Conservation (phyloP, 2,888 invertebrate genomes). For the Heterodera filipjevi region DNA sequence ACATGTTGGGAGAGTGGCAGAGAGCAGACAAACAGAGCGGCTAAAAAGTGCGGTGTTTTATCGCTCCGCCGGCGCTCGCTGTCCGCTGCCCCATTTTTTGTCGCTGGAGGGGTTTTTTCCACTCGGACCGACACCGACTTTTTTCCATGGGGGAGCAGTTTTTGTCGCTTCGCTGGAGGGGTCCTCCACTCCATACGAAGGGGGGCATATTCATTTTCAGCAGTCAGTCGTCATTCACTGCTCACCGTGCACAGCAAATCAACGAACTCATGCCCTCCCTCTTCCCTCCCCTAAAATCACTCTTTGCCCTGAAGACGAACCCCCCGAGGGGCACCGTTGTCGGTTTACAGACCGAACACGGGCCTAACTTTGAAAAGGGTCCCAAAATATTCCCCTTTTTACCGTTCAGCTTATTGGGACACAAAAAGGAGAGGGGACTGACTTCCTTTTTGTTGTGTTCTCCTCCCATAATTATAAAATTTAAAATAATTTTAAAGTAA, state of each 20-base stretch:
- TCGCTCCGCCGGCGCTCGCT: not conserved
- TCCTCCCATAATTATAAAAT: no score
- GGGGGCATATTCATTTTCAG: slow-evolving; percentile 6
- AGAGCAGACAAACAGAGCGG: not conserved
- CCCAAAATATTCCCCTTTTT: no score
- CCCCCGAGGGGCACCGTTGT: not conserved
- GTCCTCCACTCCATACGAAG: not conserved
- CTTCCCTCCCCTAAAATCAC: not conserved
- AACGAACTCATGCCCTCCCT: slow-evolving; percentile 1
- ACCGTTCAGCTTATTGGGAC: no score
- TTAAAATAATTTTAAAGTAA: no score
- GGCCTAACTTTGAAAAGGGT: no score
- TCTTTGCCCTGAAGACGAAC: not conserved
- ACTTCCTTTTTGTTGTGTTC: no score
- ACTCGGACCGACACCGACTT: not conserved
- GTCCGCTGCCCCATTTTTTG: slow-evolving; percentile 3
- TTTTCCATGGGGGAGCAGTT: not conserved
- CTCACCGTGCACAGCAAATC: not conserved
- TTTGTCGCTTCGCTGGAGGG: slow-evolving; percentile 9
- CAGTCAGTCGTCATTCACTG: not conserved
- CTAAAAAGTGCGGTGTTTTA: not conserved
- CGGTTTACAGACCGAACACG: not conserved
- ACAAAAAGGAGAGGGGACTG: no score
- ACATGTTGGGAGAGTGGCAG: not conserved
- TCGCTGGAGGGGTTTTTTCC: slow-evolving; percentile 7